phyloP scores from a whole-genome alignment of 92 coral and sea anemone species.

The Heliopora coerulea region DNA sequence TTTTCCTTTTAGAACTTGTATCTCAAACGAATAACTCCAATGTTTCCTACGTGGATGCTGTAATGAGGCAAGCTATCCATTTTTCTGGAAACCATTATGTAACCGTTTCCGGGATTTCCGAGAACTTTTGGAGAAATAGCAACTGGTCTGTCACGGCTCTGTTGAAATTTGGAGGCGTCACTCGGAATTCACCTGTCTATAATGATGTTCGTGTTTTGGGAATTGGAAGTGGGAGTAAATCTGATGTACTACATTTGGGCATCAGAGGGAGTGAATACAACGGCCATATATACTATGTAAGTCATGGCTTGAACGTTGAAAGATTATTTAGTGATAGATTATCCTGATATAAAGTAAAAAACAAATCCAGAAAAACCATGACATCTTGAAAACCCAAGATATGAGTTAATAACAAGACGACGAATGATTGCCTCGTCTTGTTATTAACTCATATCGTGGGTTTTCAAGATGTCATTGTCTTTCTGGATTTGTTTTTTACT shows the following conservation, averaged over 20 bases:
- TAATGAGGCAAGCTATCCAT: slow-evolving; percentile 69
- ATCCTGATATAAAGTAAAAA: too few species aligned
- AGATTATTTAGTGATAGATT: too few species aligned
- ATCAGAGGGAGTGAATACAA: slow-evolving; percentile 40
- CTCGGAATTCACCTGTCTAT: neutral
- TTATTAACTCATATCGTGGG: too few species aligned
- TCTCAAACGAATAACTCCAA: neutral
- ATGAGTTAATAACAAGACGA: too few species aligned
- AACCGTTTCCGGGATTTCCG: slow-evolving; percentile 68
- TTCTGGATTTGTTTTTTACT: too few species aligned
- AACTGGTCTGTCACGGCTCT: slow-evolving; percentile 79
- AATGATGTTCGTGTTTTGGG: slow-evolving; percentile 63
- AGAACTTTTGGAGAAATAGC: slow-evolving; percentile 58
- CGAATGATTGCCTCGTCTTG: too few species aligned
- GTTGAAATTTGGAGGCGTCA: slow-evolving; percentile 49
- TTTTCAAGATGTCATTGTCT: too few species aligned
- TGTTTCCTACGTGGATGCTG: slow-evolving; percentile 49
- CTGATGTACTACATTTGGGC: slow-evolving; percentile 73
- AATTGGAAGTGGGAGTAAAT: slow-evolving; percentile 44
- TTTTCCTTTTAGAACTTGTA: neutral
- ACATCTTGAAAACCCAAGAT: too few species aligned
- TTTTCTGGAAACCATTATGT: slow-evolving; percentile 62
- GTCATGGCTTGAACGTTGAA: too few species aligned
- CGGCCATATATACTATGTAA: neutral
- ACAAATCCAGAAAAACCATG: too few species aligned